phyloP scores from a whole-genome alignment of 2,113 vertebrate genomes.

The Pristiophorus japonicus region DNA sequence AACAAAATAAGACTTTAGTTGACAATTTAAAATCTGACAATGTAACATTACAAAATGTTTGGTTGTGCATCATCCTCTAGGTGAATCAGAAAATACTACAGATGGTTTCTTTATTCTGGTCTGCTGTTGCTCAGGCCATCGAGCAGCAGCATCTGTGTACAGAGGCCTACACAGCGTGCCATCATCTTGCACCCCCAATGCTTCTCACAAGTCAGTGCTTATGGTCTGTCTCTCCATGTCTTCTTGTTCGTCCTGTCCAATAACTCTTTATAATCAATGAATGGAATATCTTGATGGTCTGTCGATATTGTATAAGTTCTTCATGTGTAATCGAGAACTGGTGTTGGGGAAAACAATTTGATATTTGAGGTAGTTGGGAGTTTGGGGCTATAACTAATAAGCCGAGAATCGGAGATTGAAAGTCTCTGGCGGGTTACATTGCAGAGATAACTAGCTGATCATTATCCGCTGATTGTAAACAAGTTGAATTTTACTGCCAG shows the following conservation, averaged over 20 bases:
- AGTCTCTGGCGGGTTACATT: not conserved
- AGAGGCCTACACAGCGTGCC: not conserved
- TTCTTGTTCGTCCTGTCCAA: not conserved
- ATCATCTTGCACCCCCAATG: not conserved
- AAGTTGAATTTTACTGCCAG: not conserved
- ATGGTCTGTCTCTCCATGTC: not conserved
- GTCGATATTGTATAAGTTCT: not conserved
- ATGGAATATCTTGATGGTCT: not conserved
- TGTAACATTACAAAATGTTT: not conserved
- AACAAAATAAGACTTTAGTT: not conserved
- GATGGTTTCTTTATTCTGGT: not conserved
- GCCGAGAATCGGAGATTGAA: not conserved
- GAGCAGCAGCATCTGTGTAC: not conserved
- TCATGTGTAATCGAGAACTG: not conserved
- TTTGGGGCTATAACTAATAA: not conserved
- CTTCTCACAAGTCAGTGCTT: not conserved
- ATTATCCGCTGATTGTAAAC: not conserved
- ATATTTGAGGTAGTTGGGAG: not conserved
- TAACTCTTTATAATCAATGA: not conserved
- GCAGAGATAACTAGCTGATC: not conserved
- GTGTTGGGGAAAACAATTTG: not conserved
- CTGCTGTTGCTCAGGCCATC: not conserved
- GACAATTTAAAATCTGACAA: too few relatives aligned
- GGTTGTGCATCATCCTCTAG: not conserved
- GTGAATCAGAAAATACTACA: not conserved